Conservation (phyloP, 2,888 invertebrate species). For the Eilema caniola region DNA sequence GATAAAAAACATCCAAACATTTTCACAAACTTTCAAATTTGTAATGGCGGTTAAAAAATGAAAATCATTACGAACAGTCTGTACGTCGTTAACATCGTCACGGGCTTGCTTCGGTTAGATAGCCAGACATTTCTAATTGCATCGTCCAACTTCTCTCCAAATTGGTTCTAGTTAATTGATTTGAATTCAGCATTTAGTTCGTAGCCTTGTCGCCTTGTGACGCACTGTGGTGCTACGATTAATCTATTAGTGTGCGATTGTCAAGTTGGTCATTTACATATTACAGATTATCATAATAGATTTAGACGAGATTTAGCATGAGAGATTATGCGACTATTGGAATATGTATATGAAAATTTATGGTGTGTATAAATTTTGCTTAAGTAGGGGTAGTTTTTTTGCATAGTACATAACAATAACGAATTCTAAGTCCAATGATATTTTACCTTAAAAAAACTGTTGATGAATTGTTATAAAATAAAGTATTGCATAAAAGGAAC, state of each 20-base stretch:
- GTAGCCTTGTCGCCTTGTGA: constrained; percentile 55
- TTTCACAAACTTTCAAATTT: too few species aligned
- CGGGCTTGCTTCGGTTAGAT: constrained; percentile 51
- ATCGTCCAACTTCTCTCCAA: constrained; percentile 71
- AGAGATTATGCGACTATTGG: constrained; percentile 3
- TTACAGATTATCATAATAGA: constrained; percentile 36
- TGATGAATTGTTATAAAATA: too few species aligned
- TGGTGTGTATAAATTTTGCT: too few species aligned
- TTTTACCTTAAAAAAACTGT: too few species aligned
- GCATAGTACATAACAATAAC: too few species aligned
- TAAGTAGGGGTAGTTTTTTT: too few species aligned
- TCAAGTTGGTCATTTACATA: constrained; percentile 56
- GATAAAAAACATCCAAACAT: too few species aligned
- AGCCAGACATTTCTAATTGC: constrained; percentile 69
- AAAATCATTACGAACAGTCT: constrained; percentile 40
- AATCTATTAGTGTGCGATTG: constrained; percentile 61
- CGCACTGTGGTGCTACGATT: constrained; percentile 53
- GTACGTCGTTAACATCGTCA: constrained; percentile 45
- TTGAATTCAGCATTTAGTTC: constrained; percentile 67
- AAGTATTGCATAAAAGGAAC: too few species aligned
- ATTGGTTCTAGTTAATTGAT: constrained; percentile 82
- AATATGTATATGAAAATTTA: too few species aligned
- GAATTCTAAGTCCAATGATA: too few species aligned
- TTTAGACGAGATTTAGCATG: constrained; percentile 22
- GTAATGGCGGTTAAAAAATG: constrained; percentile 31